Percentiles rank a stretch among this genome's conserved stretches.
phyloP scores from a whole-genome alignment of 2,888 invertebrate species.

The Pecten maximus region DNA sequence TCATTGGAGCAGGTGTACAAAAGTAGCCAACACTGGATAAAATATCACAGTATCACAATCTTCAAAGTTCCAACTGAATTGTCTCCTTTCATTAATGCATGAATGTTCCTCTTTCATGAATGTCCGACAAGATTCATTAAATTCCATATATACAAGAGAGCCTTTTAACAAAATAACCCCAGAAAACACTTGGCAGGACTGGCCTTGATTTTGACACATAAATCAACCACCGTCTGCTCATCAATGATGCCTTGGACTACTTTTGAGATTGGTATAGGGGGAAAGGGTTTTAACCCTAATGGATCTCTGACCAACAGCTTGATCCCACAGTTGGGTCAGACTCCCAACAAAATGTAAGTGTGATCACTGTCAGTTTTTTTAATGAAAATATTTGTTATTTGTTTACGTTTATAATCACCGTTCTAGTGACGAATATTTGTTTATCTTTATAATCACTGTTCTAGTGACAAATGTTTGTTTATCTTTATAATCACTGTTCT shows the following conservation, averaged over 20 bases:
- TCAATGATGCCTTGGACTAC: background rate
- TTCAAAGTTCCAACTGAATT: too few relatives aligned
- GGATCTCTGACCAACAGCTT: background rate
- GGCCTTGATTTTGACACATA: conserved; percentile 23
- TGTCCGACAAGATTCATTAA: background rate
- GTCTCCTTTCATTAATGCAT: background rate
- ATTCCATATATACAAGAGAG: background rate
- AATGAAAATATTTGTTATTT: too few relatives aligned
- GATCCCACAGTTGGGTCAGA: background rate
- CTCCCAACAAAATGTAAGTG: background rate
- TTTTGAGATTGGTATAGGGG: background rate
- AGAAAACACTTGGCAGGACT: background rate
- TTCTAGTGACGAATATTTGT: too few relatives aligned
- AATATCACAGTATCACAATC: background rate
- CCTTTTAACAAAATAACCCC: background rate
- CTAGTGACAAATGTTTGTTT: too few relatives aligned
- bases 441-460: too few relatives aligned
- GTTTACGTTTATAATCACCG: too few relatives aligned
- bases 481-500: too few relatives aligned
- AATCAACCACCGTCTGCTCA: background rate
- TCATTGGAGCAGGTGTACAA: background rate
- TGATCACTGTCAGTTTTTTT: too few relatives aligned
- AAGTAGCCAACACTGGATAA: background rate
- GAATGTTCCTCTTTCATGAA: background rate
- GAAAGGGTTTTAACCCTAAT: background rate